Conservation (phyloP, 2,797 vertebrate species). For the Hydrophis major region DNA sequence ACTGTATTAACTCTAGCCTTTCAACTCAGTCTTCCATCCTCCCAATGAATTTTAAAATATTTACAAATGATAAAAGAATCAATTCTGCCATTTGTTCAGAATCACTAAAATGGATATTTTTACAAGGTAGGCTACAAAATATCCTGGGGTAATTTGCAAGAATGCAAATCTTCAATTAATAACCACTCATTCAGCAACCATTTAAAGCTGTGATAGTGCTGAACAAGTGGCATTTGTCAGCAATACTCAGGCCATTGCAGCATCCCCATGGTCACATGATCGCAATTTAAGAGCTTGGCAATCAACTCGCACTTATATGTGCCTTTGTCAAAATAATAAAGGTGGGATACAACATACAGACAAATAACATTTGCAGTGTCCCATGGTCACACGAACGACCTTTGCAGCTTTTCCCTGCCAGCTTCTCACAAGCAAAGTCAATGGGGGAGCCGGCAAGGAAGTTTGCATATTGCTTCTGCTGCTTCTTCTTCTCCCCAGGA, state of each 20-base stretch:
- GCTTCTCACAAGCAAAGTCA: background rate
- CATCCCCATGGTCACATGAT: background rate
- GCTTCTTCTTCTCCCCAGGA: background rate
- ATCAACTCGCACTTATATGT: background rate
- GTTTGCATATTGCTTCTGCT: background rate
- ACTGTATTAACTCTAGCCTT: conserved; percentile 9
- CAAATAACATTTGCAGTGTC: background rate
- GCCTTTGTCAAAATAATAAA: background rate
- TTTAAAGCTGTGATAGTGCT: background rate
- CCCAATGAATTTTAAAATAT: background rate
- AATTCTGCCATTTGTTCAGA: background rate
- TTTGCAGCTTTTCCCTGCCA: background rate
- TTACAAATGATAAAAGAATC: background rate
- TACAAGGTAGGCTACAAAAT: background rate
- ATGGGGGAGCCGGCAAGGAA: background rate
- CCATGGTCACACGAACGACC: background rate
- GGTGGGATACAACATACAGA: background rate
- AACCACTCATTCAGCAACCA: background rate
- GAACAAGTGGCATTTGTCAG: background rate
- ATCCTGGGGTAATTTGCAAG: background rate
- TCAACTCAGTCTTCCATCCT: too few relatives aligned
- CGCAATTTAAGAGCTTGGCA: background rate
- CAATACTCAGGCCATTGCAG: background rate
- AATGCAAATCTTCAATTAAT: background rate
- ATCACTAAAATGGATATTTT: background rate